These are phyloP conservation scores for Podilymbus podiceps DNA, from an alignment of 2,113 vertebrate species.

Conservation along the genomic window DNA sequence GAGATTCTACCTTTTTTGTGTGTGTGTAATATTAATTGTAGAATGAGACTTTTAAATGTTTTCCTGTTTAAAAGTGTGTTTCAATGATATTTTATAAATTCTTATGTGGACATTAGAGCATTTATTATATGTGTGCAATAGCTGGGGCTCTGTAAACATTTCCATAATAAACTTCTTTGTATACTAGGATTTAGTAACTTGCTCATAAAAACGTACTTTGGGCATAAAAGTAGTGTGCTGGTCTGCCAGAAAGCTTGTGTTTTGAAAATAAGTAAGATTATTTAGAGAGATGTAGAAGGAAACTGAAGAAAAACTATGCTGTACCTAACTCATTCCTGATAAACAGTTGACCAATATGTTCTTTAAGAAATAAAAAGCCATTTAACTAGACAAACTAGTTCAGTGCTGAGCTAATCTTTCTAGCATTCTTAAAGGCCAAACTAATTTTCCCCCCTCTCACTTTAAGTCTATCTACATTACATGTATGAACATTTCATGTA, in stretches of 20 bases:
- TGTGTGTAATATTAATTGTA: neutral
- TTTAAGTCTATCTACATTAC: neutral
- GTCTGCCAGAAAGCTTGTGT: neutral
- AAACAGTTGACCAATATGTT: neutral
- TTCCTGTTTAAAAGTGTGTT: neutral
- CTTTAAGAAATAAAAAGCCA: neutral
- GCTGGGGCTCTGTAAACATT: neutral
- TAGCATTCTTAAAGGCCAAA: neutral
- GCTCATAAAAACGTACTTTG: constrained; percentile 4
- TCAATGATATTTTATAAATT: neutral
- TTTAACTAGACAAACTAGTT: neutral
- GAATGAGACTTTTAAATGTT: neutral
- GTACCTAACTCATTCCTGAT: neutral
- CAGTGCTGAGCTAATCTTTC: neutral
- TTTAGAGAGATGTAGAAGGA: neutral
- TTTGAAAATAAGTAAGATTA: constrained; percentile 3
- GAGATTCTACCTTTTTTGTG: neutral
- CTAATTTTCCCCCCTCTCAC: neutral
- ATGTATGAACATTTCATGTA: no score
- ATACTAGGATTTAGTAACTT: neutral
- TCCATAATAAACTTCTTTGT: constrained; percentile 12
- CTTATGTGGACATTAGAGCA: neutral
- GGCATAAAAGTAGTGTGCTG: neutral
- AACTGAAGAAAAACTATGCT: neutral
- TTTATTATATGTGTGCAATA: neutral